Conservation (phyloP, 2,888 invertebrate genomes). For the Apeira syringaria region DNA sequence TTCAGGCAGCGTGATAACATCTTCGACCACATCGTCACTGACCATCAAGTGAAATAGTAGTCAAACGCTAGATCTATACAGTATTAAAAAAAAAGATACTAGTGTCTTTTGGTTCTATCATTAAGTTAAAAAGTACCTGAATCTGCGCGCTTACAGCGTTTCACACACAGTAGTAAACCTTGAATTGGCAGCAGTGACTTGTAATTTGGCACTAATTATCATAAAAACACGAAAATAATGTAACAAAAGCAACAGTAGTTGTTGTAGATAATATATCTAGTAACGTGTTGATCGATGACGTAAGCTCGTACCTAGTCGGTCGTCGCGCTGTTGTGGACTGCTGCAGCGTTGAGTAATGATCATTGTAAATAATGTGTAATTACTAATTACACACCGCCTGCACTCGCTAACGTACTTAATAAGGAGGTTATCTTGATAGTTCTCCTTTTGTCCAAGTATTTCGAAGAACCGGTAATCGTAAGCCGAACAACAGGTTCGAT, state of each 20-base stretch:
- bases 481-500: conserved; percentile 6
- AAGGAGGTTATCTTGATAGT: conserved; percentile 32
- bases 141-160: too few species aligned
- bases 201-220: conserved; percentile 15
- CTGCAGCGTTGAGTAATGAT: conserved; percentile 50
- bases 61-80: too few species aligned
- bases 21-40: too few species aligned
- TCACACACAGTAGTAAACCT: too few species aligned
- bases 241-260: conserved; percentile 12
- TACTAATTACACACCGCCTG: conserved; percentile 32
- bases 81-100: too few species aligned
- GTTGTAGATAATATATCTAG: conserved; percentile 8
- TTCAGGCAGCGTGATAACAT: too few species aligned
- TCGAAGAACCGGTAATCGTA: conserved; percentile 9
- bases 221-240: conserved; percentile 24
- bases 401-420: conserved; percentile 35
- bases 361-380: conserved; percentile 55
- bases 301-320: conserved; percentile 43
- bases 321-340: conserved; percentile 36
- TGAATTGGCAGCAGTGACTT: too few species aligned
- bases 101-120: too few species aligned
- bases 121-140: too few species aligned
- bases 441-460: conserved; percentile 8
- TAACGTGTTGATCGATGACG: conserved; percentile 40
- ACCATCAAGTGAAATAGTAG: too few species aligned